These are phyloP conservation scores for Pangasius mekongensis DNA, from an alignment of 2,797 vertebrate species.

Conservation along the genomic window DNA sequence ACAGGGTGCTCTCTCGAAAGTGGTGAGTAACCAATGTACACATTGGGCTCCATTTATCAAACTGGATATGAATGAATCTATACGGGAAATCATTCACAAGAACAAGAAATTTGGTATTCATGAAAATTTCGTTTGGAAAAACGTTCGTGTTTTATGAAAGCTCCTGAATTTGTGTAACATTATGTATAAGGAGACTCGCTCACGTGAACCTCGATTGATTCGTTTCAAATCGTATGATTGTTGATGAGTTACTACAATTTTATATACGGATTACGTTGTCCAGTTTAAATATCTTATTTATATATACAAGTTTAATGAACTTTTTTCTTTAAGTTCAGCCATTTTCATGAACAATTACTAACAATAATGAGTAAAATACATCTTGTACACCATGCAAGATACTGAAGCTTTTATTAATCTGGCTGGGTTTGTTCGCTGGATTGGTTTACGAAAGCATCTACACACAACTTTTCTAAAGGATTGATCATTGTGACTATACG, in stretches of 20 bases:
- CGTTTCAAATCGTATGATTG: background rate
- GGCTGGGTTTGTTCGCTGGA: background rate
- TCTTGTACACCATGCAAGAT: background rate
- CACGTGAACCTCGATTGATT: background rate
- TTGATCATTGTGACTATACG: background rate
- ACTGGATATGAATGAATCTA: background rate
- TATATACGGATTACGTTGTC: background rate
- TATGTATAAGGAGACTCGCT: background rate
- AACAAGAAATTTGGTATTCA: background rate
- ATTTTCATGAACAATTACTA: background rate
- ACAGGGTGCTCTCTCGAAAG: constrained; percentile 83
- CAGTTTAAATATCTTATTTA: background rate
- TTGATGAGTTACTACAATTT: background rate
- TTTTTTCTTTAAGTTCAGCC: too few species aligned
- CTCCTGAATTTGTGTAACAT: background rate
- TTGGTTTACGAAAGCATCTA: background rate
- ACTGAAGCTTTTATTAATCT: background rate
- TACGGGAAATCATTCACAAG: background rate
- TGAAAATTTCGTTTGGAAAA: background rate
- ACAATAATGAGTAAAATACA: background rate
- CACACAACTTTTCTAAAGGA: background rate
- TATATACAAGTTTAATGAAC: background rate
- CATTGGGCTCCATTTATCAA: background rate
- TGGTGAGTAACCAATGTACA: constrained; percentile 75
- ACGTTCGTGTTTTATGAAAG: background rate